Evolutionary conservation across 2,797 vertebrate genomes (phyloP).

Genomic region (Cryptoprocta ferox): DNA sequence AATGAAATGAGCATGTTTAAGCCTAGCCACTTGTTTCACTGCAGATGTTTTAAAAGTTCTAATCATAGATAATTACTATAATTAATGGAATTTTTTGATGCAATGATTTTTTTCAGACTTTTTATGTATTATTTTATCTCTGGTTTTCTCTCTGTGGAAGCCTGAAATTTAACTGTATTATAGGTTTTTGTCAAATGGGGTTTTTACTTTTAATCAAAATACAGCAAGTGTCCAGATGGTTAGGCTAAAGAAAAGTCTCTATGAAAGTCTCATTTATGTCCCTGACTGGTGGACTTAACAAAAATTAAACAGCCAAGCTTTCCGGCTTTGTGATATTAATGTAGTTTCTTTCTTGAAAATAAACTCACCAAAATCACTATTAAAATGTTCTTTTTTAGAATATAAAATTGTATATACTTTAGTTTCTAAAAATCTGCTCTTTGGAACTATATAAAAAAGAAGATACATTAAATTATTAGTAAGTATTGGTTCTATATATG

Average conservation of each 20-base stretch:
- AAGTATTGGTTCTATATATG: background rate
- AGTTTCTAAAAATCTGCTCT: slow-evolving; percentile 3
- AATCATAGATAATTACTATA: slow-evolving; percentile 64
- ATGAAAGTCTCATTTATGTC: background rate
- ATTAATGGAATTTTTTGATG: slow-evolving; percentile 53
- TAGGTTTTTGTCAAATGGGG: background rate
- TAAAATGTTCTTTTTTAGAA: slow-evolving; percentile 16
- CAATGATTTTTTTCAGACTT: background rate
- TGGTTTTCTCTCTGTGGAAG: background rate
- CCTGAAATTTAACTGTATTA: background rate
- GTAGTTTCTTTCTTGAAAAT: slow-evolving; percentile 5
- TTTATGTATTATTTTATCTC: slow-evolving; percentile 32
- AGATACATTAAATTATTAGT: background rate
- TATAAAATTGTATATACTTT: background rate
- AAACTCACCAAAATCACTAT: background rate
- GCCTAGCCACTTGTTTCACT: slow-evolving; percentile 16
- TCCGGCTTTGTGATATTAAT: slow-evolving; percentile 9
- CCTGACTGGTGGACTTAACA: background rate
- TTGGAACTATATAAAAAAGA: background rate
- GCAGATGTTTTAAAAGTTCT: slow-evolving; percentile 47
- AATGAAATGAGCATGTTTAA: slow-evolving; percentile 58
- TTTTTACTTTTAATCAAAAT: slow-evolving; percentile 51
- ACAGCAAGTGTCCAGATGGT: slow-evolving; percentile 37
- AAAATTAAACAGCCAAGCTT: background rate
- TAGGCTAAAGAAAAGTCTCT: slow-evolving; percentile 13